Evolutionary conservation across 2,888 invertebrate genomes (phyloP), one percentile per base, ranked within the genome.

Genomic region (Dryadula phaetusa): DNA sequence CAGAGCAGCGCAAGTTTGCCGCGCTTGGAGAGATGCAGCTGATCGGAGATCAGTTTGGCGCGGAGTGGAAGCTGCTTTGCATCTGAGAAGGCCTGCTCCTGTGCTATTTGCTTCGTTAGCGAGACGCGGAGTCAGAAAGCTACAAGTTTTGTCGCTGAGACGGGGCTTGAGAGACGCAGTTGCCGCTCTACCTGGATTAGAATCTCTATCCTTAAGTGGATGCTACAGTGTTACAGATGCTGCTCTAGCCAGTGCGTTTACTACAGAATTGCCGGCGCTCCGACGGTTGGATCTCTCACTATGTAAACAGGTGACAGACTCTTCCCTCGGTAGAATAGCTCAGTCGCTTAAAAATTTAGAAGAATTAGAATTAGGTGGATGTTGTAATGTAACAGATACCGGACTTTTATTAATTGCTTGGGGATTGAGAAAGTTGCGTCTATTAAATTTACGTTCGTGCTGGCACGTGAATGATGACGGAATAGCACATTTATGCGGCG

Each of bases 261-360:
- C 95, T 53, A 93, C 94, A 10, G 96, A 97, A 75, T 93, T 96
- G 72, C 95, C 96, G 62, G 95, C 96, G 40, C 92, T 99, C 62
- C 96, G 95, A 72, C 94, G 95, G 76, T 93, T 99, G 71, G 97
- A 99, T 86, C 93, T 99, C 63, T 98, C 98, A 53, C 92, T 98
- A 67, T 99, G 99, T 92, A 99, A 99, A 87, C 98, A 98, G 93
- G 96, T 99, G 70, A 97, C 98, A n/a, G 98, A 99, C 87, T 95
- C 95, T 32, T 97, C 97, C 62, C 93, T 98, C 28, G 95, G 96
- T 18, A 93, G 96, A 79, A 98, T 98, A 87, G 96, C 97, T 49
- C 96, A 97, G 83, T 95, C 95, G 79, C 90, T 98, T 58, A 96
- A 95, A 86, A 98, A 97, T 87, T 93, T 99, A 69, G 97, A 98